Percentiles rank a stretch among this genome's conserved stretches.
These are phyloP conservation scores for Sarcophaga peregrina DNA, from an alignment of 1,140 invertebrate species.

Conservation along the genomic window DNA sequence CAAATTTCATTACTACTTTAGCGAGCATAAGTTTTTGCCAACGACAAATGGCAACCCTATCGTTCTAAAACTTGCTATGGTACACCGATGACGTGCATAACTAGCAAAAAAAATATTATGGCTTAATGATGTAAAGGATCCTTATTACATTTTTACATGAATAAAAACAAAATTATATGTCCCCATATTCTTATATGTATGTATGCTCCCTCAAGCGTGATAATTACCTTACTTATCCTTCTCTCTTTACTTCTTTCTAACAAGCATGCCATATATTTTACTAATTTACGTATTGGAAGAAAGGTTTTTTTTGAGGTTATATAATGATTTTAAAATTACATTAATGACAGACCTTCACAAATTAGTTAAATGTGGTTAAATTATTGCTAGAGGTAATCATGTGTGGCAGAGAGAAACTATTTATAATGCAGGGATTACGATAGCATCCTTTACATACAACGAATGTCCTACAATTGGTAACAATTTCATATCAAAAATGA, in stretches of 20 bases:
- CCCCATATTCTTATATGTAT: not conserved
- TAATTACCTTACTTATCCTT: not conserved
- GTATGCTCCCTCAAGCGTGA: not conserved
- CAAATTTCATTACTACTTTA: no score
- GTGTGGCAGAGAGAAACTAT: not conserved
- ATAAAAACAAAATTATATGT: not conserved
- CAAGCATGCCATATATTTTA: not conserved
- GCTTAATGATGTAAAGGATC: no score
- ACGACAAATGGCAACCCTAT: no score
- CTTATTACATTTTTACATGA: not conserved
- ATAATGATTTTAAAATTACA: constrained; percentile 20
- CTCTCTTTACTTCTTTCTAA: not conserved
- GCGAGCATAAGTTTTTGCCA: no score
- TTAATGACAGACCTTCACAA: constrained; percentile 7
- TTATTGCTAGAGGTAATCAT: not conserved
- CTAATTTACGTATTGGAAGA: not conserved
- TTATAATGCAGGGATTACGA: not conserved
- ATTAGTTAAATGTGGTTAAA: not conserved
- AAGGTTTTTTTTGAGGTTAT: not conserved
- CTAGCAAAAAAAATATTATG: no score
- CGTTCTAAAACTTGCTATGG: no score
- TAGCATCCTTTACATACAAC: no score
- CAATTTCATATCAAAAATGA: no score
- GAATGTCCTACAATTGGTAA: no score
- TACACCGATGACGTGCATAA: no score